phyloP scores from a whole-genome alignment of 1,140 invertebrate genomes.

The Drosophila bocqueti region DNA sequence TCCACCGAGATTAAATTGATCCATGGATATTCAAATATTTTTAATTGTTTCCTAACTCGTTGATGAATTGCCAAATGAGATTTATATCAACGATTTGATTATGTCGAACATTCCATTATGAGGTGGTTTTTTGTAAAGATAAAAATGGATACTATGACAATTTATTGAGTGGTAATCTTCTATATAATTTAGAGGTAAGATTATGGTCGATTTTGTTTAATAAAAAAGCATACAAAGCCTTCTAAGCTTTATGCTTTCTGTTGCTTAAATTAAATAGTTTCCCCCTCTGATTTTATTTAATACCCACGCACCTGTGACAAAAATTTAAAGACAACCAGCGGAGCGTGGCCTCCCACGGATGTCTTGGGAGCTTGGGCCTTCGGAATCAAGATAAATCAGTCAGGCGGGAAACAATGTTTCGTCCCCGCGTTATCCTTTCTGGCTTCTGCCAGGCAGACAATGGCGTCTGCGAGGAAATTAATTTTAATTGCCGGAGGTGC shows the following conservation, averaged over 20 bases:
- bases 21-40: slow-evolving; percentile 20
- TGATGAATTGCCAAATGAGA: slow-evolving; percentile 28
- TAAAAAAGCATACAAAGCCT: background rate
- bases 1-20: slow-evolving; percentile 1
- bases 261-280: background rate
- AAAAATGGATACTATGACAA: background rate
- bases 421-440: slow-evolving; percentile 34
- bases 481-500: slow-evolving; percentile 72
- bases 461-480: slow-evolving; percentile 64
- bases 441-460: slow-evolving; percentile 44
- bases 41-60: slow-evolving; percentile 21
- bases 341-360: slow-evolving; percentile 15
- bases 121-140: background rate
- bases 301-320: background rate
- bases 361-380: slow-evolving; percentile 7
- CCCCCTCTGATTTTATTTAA: background rate
- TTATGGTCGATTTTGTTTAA: background rate
- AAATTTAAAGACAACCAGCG: slow-evolving; percentile 18
- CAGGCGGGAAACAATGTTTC: slow-evolving; percentile 51
- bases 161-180: background rate
- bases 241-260: background rate
- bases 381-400: slow-evolving; percentile 46
- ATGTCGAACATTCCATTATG: slow-evolving; percentile 3
- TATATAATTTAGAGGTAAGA: background rate
- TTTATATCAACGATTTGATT: slow-evolving; percentile 9